A percentile compares a stretch with the other conserved stretches of the same genome.
phyloP scores from a whole-genome alignment of 2,888 invertebrate species.

The Willowsia nigromaculata region DNA sequence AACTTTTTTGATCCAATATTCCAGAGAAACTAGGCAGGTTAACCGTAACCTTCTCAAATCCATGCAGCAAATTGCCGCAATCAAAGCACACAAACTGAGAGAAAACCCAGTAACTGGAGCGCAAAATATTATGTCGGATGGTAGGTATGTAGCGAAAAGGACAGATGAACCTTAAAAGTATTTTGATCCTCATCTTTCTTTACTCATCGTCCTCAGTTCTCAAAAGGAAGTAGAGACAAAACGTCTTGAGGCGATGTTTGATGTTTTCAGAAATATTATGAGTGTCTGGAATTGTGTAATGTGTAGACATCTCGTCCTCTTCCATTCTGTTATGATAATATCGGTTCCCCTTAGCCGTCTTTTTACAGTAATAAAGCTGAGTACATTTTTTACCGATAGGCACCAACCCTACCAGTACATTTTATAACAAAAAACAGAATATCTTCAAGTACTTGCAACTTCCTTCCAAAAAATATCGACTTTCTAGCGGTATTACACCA shows the following conservation, averaged over 20 bases:
- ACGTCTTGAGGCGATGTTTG: slow-evolving; percentile 19
- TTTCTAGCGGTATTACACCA: not conserved
- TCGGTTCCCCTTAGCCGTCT: not conserved
- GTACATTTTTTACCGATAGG: not conserved
- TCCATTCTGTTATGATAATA: not conserved
- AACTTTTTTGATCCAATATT: slow-evolving; percentile 27
- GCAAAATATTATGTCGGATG: not conserved
- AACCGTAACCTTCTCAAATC: slow-evolving; percentile 4
- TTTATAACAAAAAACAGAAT: not conserved
- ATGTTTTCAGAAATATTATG: not conserved
- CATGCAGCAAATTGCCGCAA: slow-evolving; percentile 9
- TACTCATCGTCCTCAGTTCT: not conserved
- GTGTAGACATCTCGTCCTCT: not conserved
- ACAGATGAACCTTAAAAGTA: not conserved
- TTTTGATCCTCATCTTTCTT: slow-evolving; percentile 1
- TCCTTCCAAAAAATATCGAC: slow-evolving; percentile 12
- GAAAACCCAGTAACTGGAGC: slow-evolving; percentile 13
- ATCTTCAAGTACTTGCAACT: not conserved
- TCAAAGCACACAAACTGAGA: not conserved
- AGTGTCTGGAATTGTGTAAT: not conserved
- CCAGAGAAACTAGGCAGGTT: not conserved
- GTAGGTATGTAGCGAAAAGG: not conserved
- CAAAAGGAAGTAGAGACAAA: not conserved
- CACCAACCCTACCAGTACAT: not conserved
- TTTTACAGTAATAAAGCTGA: not conserved